phyloP scores from a whole-genome alignment of 2,888 invertebrate genomes.

The Alsophila aescularia region DNA sequence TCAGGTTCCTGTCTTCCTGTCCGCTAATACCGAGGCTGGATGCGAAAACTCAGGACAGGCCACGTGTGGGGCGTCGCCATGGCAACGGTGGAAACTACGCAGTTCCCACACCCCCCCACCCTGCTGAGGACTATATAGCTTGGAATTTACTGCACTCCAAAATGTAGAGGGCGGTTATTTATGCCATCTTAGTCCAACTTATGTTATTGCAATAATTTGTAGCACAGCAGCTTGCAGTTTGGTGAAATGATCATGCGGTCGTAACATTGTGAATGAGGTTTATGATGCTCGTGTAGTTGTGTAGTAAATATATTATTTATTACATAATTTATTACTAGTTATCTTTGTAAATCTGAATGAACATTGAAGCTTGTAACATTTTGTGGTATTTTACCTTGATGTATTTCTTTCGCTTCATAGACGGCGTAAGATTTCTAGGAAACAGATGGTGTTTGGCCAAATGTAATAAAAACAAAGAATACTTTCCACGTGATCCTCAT shows the following conservation, averaged over 20 bases:
- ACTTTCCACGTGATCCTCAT: conserved; percentile 52
- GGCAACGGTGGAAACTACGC: conserved; percentile 77
- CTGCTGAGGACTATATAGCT: conserved; percentile 32
- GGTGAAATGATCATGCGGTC: neutral
- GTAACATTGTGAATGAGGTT: conserved; percentile 1
- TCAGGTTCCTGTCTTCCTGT: conserved; percentile 40
- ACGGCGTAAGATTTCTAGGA: neutral
- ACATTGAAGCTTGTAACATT: neutral
- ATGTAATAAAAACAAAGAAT: conserved; percentile 20
- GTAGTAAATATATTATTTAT: neutral
- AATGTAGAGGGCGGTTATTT: conserved; percentile 45
- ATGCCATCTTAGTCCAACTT: conserved; percentile 26
- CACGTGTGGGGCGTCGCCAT: conserved; percentile 78
- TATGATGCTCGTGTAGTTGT: neutral
- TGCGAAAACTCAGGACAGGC: conserved; percentile 56
- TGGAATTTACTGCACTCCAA: conserved; percentile 47
- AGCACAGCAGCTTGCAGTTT: neutral
- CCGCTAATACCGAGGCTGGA: conserved; percentile 64
- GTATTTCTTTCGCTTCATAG: no score
- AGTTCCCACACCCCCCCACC: conserved; percentile 64
- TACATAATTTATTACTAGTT: neutral
- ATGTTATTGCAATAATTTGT: conserved; percentile 23
- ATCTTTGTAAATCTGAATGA: neutral
- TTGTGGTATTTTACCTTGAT: neutral
- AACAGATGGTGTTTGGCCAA: neutral